Base-by-base conservation (phyloP, 92 coral and sea anemone genomes). In the Phenganax marumi region DNA sequence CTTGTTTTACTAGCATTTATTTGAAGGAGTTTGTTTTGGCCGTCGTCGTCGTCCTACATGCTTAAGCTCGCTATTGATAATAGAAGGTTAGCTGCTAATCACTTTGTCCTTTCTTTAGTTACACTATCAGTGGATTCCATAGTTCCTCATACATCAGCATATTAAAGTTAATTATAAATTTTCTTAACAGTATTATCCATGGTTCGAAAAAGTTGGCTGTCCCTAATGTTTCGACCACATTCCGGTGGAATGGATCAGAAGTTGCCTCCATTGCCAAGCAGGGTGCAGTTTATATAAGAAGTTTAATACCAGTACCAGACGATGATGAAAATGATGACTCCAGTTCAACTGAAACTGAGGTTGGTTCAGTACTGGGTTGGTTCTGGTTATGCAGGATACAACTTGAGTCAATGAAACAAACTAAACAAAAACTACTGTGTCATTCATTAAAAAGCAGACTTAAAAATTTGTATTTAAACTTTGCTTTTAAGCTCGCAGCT, bases 231-330 rank as follows among this genome's bases (percentile, higher is more conserved):
- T 81, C 77, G n/a, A 21, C 85, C 8, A 57, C 77, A n/a, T 81
- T 81, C 55, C 62, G 55, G 62, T 81, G 85, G 85, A 81, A 50
- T 81, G 85, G 73, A 26, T 75, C 85, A 51, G 85, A 51, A 9
- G 85, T 68, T 25, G 50, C 71, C 10, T 81, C 85, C 6, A 23
- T 81, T 7, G 61, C 48, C 7, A 22, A 57, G 14, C 85, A 81
- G n/a, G 85, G 85, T 49, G 79, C 85, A 68, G 52, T 81, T 52
- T 81, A 81, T n/a, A 81, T 81, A 33, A 69, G 68, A 65, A 51
- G 75, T 61, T 70, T 57, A 18, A 65, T 78, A 12, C 68, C 68
- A 60, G 83, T 78, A 52, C 83, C 39, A 18, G 63, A 56, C 7
- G 63, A 21, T 56, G 63, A 56, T 56, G 63, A 14, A 56, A 21